These are phyloP conservation scores for Synergus japonicus DNA, from an alignment of 2,888 invertebrate genomes.

Conservation along the genomic window DNA sequence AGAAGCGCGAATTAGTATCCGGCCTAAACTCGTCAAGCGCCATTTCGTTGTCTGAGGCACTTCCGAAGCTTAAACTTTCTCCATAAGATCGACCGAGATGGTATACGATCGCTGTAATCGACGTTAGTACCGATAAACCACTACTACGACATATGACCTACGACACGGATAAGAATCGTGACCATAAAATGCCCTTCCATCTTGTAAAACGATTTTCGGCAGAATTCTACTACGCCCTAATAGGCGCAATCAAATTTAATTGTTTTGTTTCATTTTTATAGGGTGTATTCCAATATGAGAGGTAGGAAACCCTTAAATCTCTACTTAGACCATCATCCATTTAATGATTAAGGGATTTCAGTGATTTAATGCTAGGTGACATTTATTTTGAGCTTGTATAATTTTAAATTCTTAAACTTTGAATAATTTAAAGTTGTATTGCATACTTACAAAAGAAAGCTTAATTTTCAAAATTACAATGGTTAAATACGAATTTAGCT, in stretches of 20 bases:
- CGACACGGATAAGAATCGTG: constrained; percentile 38
- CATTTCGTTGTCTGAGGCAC: constrained; percentile 36
- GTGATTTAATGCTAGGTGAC: no score
- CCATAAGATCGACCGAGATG: constrained; percentile 34
- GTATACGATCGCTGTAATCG: constrained; percentile 38
- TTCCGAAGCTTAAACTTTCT: constrained; percentile 37
- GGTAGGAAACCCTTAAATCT: background rate
- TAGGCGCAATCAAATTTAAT: constrained; percentile 18
- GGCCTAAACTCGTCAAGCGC: constrained; percentile 39
- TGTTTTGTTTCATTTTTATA: background rate
- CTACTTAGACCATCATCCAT: background rate
- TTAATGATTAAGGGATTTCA: no score
- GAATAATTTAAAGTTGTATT: background rate
- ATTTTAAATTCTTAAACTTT: background rate
- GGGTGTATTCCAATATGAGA: background rate
- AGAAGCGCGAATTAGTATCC: constrained; percentile 40
- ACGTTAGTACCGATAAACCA: constrained; percentile 38
- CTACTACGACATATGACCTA: constrained; percentile 33
- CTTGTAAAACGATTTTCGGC: constrained; percentile 34
- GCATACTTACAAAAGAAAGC: background rate
- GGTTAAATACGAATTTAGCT: background rate
- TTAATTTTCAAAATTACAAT: background rate
- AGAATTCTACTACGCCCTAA: constrained; percentile 20
- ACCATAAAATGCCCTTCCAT: constrained; percentile 31
- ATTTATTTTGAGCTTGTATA: no score